Evolutionary conservation across 2,888 invertebrate genomes (phyloP).

Genomic region (Oxystoma pomonae): DNA sequence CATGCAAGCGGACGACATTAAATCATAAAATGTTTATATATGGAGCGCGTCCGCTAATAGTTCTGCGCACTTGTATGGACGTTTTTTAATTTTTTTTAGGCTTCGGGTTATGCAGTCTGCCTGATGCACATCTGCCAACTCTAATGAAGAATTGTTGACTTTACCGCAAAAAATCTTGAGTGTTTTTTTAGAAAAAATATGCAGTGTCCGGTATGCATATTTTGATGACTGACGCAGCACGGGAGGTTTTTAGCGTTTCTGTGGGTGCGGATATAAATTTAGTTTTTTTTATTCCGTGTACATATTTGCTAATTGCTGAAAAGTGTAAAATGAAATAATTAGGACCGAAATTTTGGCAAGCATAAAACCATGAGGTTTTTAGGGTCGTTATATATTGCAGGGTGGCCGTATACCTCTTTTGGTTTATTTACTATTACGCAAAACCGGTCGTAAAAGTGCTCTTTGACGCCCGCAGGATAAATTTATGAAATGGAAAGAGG

Average conservation of each 20-base stretch:
- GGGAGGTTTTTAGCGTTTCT: background rate
- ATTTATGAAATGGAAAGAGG: too few species aligned
- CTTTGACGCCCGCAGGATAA: too few species aligned
- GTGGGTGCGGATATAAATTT: too few species aligned
- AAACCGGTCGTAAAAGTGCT: too few species aligned
- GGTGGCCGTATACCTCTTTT: too few species aligned
- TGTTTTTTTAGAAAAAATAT: background rate
- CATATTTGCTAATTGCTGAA: too few species aligned
- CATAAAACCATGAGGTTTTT: too few species aligned
- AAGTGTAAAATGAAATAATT: too few species aligned
- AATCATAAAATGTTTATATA: constrained; percentile 45
- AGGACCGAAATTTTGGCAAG: too few species aligned
- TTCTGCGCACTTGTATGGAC: constrained; percentile 15
- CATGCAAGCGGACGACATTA: constrained; percentile 30
- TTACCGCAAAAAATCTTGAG: background rate
- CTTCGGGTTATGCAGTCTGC: background rate
- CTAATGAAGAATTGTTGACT: background rate
- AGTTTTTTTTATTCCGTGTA: too few species aligned
- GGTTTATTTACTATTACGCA: too few species aligned
- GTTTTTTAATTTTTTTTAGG: background rate
- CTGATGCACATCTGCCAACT: background rate
- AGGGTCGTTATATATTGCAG: too few species aligned
- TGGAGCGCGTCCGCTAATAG: constrained; percentile 34
- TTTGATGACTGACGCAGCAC: background rate
- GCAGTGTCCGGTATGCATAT: constrained; percentile 2